A percentile compares a stretch with the other conserved stretches of the same genome.
These are phyloP conservation scores for Aporophyla lueneburgensis DNA, from an alignment of 2,888 invertebrate species.

Conservation along the genomic window DNA sequence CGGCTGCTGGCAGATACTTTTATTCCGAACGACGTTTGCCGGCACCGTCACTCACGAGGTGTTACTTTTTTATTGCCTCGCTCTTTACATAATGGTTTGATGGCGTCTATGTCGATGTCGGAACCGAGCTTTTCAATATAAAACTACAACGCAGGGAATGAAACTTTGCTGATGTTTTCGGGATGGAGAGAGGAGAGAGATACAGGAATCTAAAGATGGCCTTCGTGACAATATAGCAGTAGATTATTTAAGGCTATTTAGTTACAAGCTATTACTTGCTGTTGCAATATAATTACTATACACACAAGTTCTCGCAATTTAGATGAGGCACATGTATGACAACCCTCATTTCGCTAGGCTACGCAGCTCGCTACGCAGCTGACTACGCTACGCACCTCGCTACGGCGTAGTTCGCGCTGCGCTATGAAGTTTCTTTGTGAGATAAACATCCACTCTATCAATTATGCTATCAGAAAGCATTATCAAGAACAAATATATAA, in stretches of 20 bases:
- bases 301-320: not conserved
- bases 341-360: not conserved
- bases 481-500: not conserved
- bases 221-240: not conserved
- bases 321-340: not conserved
- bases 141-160: conserved; percentile 7
- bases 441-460: conserved; percentile 9
- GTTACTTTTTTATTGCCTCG: conserved; percentile 63
- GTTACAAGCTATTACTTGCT: not conserved
- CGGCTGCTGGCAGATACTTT: conserved; percentile 56
- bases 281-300: not conserved
- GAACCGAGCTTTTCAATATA: conserved; percentile 36
- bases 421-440: conserved; percentile 12
- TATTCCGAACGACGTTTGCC: conserved; percentile 54
- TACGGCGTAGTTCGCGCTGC: conserved; percentile 33
- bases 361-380: conserved; percentile 4
- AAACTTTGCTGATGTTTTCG: not conserved
- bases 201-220: not conserved
- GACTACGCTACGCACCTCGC: conserved; percentile 15
- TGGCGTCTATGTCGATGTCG: conserved; percentile 40
- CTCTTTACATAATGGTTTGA: conserved; percentile 60
- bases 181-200: not conserved
- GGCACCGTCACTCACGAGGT: conserved; percentile 58
- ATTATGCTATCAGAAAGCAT: not conserved
- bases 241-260: not conserved